Percentiles rank a stretch among this genome's conserved stretches.
Evolutionary conservation across 2,797 vertebrate genomes (phyloP).

Genomic region (Anabas testudineus): DNA sequence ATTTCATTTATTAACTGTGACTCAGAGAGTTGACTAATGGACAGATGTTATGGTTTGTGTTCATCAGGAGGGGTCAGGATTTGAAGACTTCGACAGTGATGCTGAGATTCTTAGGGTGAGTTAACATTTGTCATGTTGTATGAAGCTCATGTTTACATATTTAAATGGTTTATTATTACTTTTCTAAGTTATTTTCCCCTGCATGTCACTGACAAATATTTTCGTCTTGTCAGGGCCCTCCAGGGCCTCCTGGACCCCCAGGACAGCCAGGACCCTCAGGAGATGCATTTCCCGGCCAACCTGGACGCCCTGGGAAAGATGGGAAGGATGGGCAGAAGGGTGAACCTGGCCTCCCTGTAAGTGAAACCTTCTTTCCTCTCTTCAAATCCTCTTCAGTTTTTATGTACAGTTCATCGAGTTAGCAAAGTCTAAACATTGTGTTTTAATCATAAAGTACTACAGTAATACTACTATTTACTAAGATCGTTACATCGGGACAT

Average conservation of each 20-base stretch:
- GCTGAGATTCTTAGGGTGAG: slow-evolving; percentile 83
- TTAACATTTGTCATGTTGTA: not conserved
- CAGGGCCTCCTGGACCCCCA: slow-evolving; percentile 89
- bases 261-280: slow-evolving; percentile 85
- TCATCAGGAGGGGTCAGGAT: slow-evolving; percentile 88
- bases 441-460: not conserved
- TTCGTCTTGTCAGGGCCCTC: slow-evolving; percentile 84
- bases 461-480: not conserved
- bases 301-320: slow-evolving; percentile 86
- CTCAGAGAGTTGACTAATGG: not conserved
- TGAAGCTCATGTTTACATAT: not conserved
- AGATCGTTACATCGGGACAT: too few relatives aligned
- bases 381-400: not conserved
- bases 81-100: slow-evolving; percentile 84
- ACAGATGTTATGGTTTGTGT: slow-evolving; percentile 4
- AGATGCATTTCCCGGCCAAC: slow-evolving; percentile 71
- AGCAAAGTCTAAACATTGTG: not conserved
- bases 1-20: not conserved
- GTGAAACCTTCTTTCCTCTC: slow-evolving; percentile 49
- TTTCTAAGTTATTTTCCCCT: too few relatives aligned
- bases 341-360: slow-evolving; percentile 87
- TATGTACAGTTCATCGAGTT: not conserved
- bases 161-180: not conserved
- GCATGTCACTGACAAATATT: too few relatives aligned
- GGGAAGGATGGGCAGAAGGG: slow-evolving; percentile 86